Base-by-base conservation (phyloP, 1,140 invertebrate species). In the Drosophila paulistorum region DNA sequence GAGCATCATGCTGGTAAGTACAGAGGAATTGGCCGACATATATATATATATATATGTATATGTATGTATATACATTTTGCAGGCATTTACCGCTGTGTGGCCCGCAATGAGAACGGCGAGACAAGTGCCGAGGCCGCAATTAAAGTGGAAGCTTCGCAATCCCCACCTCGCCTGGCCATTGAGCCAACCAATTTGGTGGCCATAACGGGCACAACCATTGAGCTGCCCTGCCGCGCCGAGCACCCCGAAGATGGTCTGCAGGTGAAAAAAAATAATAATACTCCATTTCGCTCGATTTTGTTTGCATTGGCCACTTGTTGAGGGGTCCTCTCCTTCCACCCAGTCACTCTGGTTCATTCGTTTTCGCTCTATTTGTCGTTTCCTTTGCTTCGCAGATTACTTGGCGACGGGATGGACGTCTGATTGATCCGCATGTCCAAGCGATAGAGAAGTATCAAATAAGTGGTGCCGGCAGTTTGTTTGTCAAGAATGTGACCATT, bases 361-460 rank as follows among this genome's bases (percentile, higher is more conserved):
- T 63, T 20, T 30, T 9, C 9, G 14, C 45, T 42, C 17, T 60
- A 11, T 10, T 37, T 37, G 5, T 30, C 41, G 11, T 10, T 55
- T 59, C 30, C 41, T 48, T 58, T 41, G 58, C 17, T n/a, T 30
- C 23, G 3, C 58, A 92, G 91, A 84, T 92, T 74, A 93, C 95
- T 33, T 98, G 98, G 98, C 95, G 94, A 57, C 97, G 96, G 92
- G 96, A 98, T 92, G 96, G 96, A 10, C 92, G 93, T 64, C 91
- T 92, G 64, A 73, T 96, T 71, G 68, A 91, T 91, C 51, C 92
- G 79, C 92, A 91, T 45, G 74, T 90, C 14, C 75, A 81, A 68
- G 74, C 91, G 81, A 92, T 74, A 48, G 84, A 91, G 58, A 91
- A 90, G 73, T 91, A 91, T 74, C 93, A 93, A 85, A 92, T 96